phyloP scores from a whole-genome alignment of 2,888 invertebrate genomes.

The Unio delphinus region DNA sequence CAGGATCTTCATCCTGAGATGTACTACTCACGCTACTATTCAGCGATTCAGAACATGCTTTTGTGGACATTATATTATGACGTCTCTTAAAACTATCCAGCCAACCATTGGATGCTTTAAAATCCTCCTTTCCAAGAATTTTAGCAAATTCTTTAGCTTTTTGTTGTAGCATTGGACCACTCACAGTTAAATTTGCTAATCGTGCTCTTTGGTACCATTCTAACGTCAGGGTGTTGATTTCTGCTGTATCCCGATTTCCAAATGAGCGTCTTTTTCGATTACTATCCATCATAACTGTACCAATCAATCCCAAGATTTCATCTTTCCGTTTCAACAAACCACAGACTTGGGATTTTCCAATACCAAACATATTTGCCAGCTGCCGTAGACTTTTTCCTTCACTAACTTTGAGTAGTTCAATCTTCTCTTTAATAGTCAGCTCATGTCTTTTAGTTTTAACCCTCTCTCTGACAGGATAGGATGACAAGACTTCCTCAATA shows the following conservation, averaged over 20 bases:
- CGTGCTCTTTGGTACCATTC: constrained; percentile 2
- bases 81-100: constrained; percentile 3
- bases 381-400: constrained; percentile 14
- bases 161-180: neutral
- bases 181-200: neutral
- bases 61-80: constrained; percentile 1
- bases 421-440: constrained; percentile 14
- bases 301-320: constrained; percentile 5
- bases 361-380: constrained; percentile 13
- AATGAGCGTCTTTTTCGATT: neutral
- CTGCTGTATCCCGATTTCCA: too few species aligned
- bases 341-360: constrained; percentile 16
- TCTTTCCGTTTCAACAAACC: constrained; percentile 15
- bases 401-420: constrained; percentile 11
- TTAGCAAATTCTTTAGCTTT: constrained; percentile 1
- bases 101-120: constrained; percentile 8
- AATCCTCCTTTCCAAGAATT: neutral
- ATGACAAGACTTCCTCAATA: too few species aligned
- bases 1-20: too few species aligned
- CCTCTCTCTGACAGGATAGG: too few species aligned
- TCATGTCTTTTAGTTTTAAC: constrained; percentile 5
- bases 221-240: neutral
- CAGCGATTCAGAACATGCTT: neutral
- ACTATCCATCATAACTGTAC: neutral
- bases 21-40: too few species aligned